Conservation (phyloP, 30 jellyfish, hydroid and myxozoan species). For the Hydractinia echinata region DNA sequence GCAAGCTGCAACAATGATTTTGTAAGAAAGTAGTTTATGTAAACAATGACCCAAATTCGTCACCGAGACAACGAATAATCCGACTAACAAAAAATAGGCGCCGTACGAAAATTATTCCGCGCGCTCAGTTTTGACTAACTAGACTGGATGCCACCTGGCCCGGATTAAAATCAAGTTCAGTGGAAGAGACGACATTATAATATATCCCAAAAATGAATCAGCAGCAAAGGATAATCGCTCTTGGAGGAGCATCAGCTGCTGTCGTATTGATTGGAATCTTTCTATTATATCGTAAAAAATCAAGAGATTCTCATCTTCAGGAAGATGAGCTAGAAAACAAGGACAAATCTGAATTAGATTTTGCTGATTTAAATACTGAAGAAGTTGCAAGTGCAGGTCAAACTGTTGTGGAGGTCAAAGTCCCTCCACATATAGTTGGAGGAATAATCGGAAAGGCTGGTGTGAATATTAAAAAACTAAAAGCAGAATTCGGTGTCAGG, state of each 20-base stretch:
- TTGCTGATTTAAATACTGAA: conserved; percentile 59
- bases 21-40: too few species aligned
- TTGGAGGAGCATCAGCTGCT: conserved; percentile 67
- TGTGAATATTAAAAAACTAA: conserved; percentile 50
- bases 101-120: too few species aligned
- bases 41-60: too few species aligned
- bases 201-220: conserved; percentile 34
- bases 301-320: conserved; percentile 21
- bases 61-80: too few species aligned
- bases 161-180: too few species aligned
- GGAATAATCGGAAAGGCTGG: conserved; percentile 82
- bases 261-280: conserved; percentile 42
- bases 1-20: too few species aligned
- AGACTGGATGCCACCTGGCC: too few species aligned
- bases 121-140: too few species aligned
- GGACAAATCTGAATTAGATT: background rate
- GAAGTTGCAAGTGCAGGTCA: conserved; percentile 57
- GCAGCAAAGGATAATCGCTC: conserved; percentile 47
- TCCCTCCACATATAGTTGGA: conserved; percentile 73
- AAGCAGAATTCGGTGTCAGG: conserved; percentile 77
- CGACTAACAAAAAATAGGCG: too few species aligned
- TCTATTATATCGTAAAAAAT: conserved; percentile 3
- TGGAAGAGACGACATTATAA: too few species aligned
- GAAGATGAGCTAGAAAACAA: conserved; percentile 30
- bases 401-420: conserved; percentile 39